Base-by-base conservation (phyloP, 2,113 vertebrate genomes). In the Zosterops borbonicus region DNA sequence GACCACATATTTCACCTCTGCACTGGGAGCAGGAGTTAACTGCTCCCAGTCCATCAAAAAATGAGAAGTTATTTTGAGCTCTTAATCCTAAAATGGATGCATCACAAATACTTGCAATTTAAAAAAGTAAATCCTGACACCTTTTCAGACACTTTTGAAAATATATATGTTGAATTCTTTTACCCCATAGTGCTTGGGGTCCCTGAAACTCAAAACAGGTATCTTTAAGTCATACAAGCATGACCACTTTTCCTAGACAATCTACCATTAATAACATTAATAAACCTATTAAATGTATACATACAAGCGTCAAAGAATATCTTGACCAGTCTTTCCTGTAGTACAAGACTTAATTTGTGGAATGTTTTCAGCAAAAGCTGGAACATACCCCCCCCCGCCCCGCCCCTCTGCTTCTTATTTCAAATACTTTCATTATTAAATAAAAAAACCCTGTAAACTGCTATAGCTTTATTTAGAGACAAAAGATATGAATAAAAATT, bases 81-180 rank as follows among this genome's bases (percentile, higher is more conserved):
- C 29, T 69, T 60, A 93, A 80, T 62, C 20, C 37, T 63, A 67
- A 70, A 82, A 1, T 41, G 20, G 17, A 70, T 42, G 27, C 8
- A 83, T 7, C 8, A 27, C 14, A 83, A 80, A 71, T 58, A 86
- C 37, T 58, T 73, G 31, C 24, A 49, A 24, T 63, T 87, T 89
- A 55, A 65, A 74, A 83, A 69, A 83, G 12, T 18, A 95, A 91
- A 89, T 86, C n/a, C n/a, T 81, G 37, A 33, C 31, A 92, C 20
- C 20, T 70, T 69, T 83, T 70, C 60, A 70, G 46, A 59, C 9
- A 41, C 1, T 55, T 83, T 73, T n/a, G 10, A 19, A n/a, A 90
- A 82, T 29, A 46, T 2, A 31, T 1, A 39, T 11, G 8, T 68
- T 68, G 7, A 59, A 7, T 44, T 76, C 31, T 78, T 86, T 86